These are phyloP conservation scores for Melitaea athalia DNA, from an alignment of 2,888 invertebrate species.

Conservation along the genomic window DNA sequence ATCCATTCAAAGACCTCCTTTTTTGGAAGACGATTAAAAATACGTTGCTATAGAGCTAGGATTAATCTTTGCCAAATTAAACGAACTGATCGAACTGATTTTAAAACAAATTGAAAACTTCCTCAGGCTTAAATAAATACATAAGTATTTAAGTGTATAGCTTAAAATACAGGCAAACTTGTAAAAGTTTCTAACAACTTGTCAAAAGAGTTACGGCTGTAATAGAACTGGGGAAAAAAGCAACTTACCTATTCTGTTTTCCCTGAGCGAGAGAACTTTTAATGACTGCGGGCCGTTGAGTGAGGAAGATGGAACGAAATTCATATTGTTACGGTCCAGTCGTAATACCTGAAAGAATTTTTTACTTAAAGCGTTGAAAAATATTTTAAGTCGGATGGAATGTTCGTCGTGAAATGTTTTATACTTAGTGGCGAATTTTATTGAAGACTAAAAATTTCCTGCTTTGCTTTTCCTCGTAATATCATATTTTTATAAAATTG, in stretches of 20 bases:
- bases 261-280: constrained; percentile 87
- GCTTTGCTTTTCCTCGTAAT: not conserved
- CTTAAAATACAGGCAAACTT: constrained; percentile 22
- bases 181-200: constrained; percentile 31
- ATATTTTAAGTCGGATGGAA: constrained; percentile 25
- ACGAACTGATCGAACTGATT: not conserved
- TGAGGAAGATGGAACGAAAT: constrained; percentile 88
- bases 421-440: constrained; percentile 21
- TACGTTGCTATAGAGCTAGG: not conserved
- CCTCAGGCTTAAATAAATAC: not conserved
- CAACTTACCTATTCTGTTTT: constrained; percentile 90
- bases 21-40: too few relatives aligned
- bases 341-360: constrained; percentile 85
- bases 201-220: constrained; percentile 28
- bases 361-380: constrained; percentile 29
- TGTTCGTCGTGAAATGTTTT: constrained; percentile 22
- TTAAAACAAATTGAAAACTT: not conserved
- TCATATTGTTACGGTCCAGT: constrained; percentile 90
- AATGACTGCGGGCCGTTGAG: constrained; percentile 90
- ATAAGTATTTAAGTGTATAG: not conserved
- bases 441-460: constrained; percentile 20
- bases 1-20: too few relatives aligned
- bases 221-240: constrained; percentile 26
- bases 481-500: not conserved
- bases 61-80: not conserved